Base-by-base conservation (phyloP, 2,113 vertebrate species). In the Gadus chalcogrammus region DNA sequence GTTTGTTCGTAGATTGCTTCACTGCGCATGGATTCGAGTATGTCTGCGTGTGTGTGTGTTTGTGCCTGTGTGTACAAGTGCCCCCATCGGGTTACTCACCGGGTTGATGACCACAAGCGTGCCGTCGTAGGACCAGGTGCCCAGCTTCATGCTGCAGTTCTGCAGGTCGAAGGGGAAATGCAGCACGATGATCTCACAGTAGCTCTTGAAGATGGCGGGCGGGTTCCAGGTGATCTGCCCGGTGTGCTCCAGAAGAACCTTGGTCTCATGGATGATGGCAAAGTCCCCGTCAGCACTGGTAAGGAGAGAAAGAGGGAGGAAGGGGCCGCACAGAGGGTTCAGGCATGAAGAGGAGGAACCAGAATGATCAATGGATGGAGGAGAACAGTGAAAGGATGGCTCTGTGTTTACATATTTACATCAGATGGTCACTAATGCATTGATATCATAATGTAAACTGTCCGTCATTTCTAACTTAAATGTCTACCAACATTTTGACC, bases 91-190 rank as follows among this genome's bases (percentile, higher is more conserved):
- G 31, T 4, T 31, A 55, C 55, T 87, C 94, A 98, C 95, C 69
- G 92, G 95, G 74, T 94, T 91, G 78, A 98, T 93, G 56, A 87
- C 84, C 35, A 99, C 96, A 82, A 94, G 0, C 1, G 91, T 93
- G 71, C 95, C 95, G 4, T 98, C 95, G 0, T 98, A 97, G 0
- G 95, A 96, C 97, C 97, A 99, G 0, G 95, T 98, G 1, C 97
- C 97, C 70, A 99, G 76, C 85, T 99, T 99, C 94, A 98, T 98
- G 64, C 92, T 97, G 91, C 97, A 98, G 88, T 99, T 98, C 90
- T 98, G 96, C 72, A 96, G 90, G 64, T 98, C 95, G 61, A 98
- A 98, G 9, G 95, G 95, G 77, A 99, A 98, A 74, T 97, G 87
- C 0, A 97, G 93, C 72, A 98, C 96, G 24, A 94, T 95, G 64